phyloP scores from a whole-genome alignment of 30 jellyfish, hydroid and myxozoan genomes.

The Chrysaora quinquecirrha region DNA sequence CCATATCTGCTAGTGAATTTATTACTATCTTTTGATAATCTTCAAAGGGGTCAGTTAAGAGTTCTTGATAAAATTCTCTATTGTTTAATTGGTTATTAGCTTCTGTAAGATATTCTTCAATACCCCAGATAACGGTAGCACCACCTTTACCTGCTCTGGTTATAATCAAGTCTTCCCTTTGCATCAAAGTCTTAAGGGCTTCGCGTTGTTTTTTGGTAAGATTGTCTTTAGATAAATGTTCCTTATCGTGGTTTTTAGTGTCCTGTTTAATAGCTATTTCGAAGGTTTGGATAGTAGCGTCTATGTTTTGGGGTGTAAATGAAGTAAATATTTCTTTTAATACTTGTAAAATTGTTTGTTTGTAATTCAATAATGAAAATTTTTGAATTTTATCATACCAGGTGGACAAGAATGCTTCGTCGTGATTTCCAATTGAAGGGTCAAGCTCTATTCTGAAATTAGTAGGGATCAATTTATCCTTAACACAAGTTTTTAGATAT shows the following conservation, averaged over 20 bases:
- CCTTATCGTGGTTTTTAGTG: slow-evolving; percentile 18
- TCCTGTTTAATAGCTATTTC: slow-evolving; percentile 38
- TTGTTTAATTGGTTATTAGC: slow-evolving; percentile 30
- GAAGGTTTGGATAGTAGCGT: slow-evolving; percentile 39
- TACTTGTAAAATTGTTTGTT: slow-evolving; percentile 14
- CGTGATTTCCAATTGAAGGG: too few species aligned
- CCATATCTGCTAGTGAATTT: neutral
- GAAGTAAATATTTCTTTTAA: slow-evolving; percentile 11
- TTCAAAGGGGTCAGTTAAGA: slow-evolving; percentile 16
- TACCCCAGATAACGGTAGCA: slow-evolving; percentile 29
- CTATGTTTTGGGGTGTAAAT: slow-evolving; percentile 29
- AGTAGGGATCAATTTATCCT: too few species aligned
- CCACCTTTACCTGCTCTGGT: slow-evolving; percentile 52
- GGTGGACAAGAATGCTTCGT: too few species aligned
- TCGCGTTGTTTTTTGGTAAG: slow-evolving; percentile 14
- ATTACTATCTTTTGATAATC: slow-evolving; percentile 2
- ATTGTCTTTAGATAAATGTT: slow-evolving; percentile 1
- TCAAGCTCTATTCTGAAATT: too few species aligned
- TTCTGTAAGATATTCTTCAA: slow-evolving; percentile 12
- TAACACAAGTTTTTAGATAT: too few species aligned
- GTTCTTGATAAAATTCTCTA: slow-evolving; percentile 5
- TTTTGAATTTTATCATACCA: too few species aligned
- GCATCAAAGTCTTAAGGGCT: slow-evolving; percentile 14
- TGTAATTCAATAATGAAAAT: slow-evolving; percentile 1
- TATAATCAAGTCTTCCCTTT: slow-evolving; percentile 24